phyloP scores from a whole-genome alignment of 2,113 vertebrate genomes.

The Cyanistes caeruleus region DNA sequence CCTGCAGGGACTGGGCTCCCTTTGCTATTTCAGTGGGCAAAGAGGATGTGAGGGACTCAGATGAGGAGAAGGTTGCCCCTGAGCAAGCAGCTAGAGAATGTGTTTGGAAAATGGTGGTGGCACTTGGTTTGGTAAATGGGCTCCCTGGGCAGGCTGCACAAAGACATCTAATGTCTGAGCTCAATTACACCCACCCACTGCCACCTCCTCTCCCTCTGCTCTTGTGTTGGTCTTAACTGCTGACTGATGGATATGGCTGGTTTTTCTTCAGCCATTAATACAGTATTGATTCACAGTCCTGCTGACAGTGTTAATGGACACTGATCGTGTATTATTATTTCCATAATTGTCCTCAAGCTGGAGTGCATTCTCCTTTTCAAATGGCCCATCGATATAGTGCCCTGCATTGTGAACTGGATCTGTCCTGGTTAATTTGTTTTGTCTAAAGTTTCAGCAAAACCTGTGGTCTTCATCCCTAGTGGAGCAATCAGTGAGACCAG shows the following conservation, averaged over 20 bases:
- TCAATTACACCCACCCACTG: background rate
- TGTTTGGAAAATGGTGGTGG: background rate
- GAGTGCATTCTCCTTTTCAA: conserved; percentile 53
- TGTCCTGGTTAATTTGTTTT: conserved; percentile 48
- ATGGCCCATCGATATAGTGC: background rate
- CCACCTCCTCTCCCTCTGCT: background rate
- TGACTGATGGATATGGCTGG: background rate
- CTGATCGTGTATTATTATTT: conserved; percentile 70
- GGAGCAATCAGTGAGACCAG: background rate
- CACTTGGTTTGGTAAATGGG: background rate
- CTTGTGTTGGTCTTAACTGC: background rate
- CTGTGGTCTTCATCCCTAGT: conserved; percentile 4
- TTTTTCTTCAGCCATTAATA: conserved; percentile 64
- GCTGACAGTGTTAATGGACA: conserved; percentile 49
- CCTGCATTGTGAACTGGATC: background rate
- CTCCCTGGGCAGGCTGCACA: background rate
- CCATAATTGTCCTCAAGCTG: conserved; percentile 56
- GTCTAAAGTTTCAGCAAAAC: conserved; percentile 3
- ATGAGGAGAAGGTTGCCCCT: background rate
- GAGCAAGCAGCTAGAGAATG: background rate
- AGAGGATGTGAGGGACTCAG: background rate
- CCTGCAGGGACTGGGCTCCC: background rate
- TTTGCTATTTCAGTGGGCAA: background rate
- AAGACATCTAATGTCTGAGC: background rate
- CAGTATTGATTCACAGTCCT: conserved; percentile 36